Base-by-base conservation (phyloP, 2,888 invertebrate genomes). In the Epirrhoe alternata region DNA sequence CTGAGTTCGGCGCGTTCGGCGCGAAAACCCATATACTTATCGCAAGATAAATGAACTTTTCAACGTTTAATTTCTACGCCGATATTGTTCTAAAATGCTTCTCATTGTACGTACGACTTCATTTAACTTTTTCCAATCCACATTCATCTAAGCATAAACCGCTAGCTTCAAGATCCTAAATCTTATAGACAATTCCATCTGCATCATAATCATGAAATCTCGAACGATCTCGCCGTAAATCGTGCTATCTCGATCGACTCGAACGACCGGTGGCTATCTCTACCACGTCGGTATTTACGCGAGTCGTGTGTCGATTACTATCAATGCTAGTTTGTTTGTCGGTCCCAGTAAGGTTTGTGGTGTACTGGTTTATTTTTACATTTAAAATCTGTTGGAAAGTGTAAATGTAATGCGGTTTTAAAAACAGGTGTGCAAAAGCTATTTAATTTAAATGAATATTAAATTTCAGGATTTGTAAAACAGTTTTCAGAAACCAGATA, bases 191-290 rank as follows among this genome's bases (percentile, higher is more conserved):
- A 30, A 30, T 42, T 24, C 61, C 49, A 58, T 64, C 64, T 63
- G 68, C 61, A 61, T 68, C 68, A 68, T 68, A 68, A 68, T 64
- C 68, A 57, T 50, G 50, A 12, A 85, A 86, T 88, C 86, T 88
- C 86, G 86, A 89, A 84, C 82, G 76, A 74, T 71, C 74, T 79
- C 81, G 74, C 67, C 70, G 88, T 92, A 92, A 92, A 91, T 92
- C 86, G 79, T 78, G 76, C 78, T 90, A 91, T 92, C 92, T 80
- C 83, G 89, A 91, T 90, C 83, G 74, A 77, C 78, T 79, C 80
- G 82, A 81, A 72, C 72, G 73, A 71, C 83, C 81, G 82, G 84
- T 81, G 79, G 79, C 78, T 89, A 89, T 85, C 77, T 70, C 77
- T 61, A 81, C 81, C 80, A 79, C 79, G 77, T 73, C 77, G 77